Percentiles rank a stretch among this genome's conserved stretches.
Evolutionary conservation across 2,888 invertebrate species (phyloP).

Genomic region (Eristalis intricaria): DNA sequence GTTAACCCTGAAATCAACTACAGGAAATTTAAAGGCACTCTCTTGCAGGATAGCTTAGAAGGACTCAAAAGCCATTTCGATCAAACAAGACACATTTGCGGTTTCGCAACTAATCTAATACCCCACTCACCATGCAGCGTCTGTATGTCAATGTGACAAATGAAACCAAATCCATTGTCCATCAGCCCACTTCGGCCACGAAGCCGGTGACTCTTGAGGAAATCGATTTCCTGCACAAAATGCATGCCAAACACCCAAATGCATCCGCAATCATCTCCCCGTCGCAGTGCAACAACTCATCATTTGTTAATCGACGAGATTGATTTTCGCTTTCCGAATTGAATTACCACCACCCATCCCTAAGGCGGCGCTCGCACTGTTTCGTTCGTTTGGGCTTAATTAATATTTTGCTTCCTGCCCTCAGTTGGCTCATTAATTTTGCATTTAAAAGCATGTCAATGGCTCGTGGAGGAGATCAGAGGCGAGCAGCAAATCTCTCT

Average conservation of each 20-base stretch:
- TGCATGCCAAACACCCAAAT: not conserved
- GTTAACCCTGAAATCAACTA: too few relatives aligned
- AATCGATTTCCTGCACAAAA: not conserved
- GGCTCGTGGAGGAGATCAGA: not conserved
- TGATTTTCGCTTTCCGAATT: constrained; percentile 64
- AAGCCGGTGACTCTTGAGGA: not conserved
- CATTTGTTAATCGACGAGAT: constrained; percentile 42
- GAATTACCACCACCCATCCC: constrained; percentile 33
- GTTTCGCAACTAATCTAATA: too few relatives aligned
- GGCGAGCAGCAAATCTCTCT: not conserved
- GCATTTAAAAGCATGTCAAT: constrained; percentile 49
- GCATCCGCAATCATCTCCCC: not conserved
- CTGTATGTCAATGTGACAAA: too few relatives aligned
- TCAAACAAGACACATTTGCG: too few relatives aligned
- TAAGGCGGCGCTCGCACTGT: not conserved
- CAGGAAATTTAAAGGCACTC: too few relatives aligned
- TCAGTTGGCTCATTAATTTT: constrained; percentile 60
- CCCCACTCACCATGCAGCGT: too few relatives aligned
- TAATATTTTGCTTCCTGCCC: constrained; percentile 56
- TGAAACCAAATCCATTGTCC: too few relatives aligned
- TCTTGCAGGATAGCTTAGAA: too few relatives aligned
- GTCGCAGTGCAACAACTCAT: constrained; percentile 16
- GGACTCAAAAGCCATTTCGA: too few relatives aligned
- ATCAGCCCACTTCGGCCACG: too few relatives aligned
- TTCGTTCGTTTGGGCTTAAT: constrained; percentile 34